These are phyloP conservation scores for Drosophila paulistorum DNA, from an alignment of 1,140 invertebrate genomes.

Conservation along the genomic window DNA sequence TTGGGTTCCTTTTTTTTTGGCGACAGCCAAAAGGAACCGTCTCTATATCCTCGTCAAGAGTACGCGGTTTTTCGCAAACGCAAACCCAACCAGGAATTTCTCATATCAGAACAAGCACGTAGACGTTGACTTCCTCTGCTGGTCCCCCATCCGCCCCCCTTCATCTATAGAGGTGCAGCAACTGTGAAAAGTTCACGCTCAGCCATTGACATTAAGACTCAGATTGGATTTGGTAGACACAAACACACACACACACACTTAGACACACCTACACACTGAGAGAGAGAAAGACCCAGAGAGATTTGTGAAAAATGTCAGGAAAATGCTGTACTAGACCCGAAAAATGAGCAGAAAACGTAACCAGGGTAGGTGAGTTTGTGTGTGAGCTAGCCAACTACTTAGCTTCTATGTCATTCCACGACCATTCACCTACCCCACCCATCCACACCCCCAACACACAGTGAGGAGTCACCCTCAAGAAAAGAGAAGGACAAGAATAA, in stretches of 20 bases:
- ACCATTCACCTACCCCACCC: background rate
- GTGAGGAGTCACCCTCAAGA: conserved; percentile 10
- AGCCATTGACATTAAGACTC: conserved; percentile 44
- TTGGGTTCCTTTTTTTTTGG: conserved; percentile 36
- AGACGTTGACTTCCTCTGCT: conserved; percentile 26
- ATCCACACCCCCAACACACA: background rate
- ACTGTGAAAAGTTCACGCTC: conserved; percentile 36
- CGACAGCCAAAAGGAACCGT: conserved; percentile 32
- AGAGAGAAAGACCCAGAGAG: conserved; percentile 40
- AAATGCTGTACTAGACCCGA: conserved; percentile 36
- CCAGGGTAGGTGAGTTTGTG: conserved; percentile 59
- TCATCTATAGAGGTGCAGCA: background rate
- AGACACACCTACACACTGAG: background rate
- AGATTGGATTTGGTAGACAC: conserved; percentile 23
- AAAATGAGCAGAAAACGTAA: conserved; percentile 65
- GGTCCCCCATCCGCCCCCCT: background rate
- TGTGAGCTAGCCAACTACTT: conserved; percentile 2
- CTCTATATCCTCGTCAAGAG: conserved; percentile 4
- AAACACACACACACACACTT: conserved; percentile 9
- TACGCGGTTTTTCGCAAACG: conserved; percentile 19
- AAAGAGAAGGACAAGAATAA: conserved; percentile 1
- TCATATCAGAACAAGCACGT: conserved; percentile 61
- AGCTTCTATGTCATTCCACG: background rate
- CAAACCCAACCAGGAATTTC: conserved; percentile 44
- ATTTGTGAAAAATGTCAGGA: conserved; percentile 76